These are phyloP conservation scores for Halichondria panicea DNA, from an alignment of 37 sponge, comb jelly and placozoan species.

Conservation along the genomic window DNA sequence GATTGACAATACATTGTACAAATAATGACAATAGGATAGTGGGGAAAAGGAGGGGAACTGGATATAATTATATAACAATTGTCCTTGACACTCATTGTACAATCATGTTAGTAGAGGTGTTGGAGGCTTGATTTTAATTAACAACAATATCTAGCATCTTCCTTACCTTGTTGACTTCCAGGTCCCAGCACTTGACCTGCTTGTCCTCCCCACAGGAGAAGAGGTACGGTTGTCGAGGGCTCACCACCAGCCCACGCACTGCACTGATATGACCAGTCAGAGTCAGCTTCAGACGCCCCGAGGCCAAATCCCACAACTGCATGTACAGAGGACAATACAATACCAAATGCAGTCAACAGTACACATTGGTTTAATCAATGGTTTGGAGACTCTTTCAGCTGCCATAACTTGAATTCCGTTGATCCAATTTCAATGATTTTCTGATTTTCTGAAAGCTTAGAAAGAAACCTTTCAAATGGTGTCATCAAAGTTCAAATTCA, in stretches of 20 bases:
- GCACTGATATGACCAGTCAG: constrained; percentile 97
- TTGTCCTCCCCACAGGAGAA: constrained; percentile 98
- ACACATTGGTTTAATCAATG: no score
- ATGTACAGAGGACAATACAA: background rate
- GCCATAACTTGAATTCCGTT: no score
- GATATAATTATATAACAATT: no score
- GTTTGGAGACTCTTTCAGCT: no score
- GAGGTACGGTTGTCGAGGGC: constrained; percentile 94
- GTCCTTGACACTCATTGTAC: background rate
- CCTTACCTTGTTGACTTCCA: constrained; percentile 94
- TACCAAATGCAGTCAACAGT: background rate
- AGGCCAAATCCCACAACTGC: constrained; percentile 95
- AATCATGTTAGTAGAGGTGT: background rate
- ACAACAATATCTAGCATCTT: no score
- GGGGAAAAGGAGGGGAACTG: no score
- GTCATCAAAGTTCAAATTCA: no score
- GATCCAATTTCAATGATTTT: no score
- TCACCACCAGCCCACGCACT: constrained; percentile 87
- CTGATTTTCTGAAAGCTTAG: no score
- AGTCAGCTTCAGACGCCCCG: constrained; percentile 90
- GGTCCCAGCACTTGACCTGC: constrained; percentile 98
- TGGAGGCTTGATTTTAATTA: no score
- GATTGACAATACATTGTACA: no score
- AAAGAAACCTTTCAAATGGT: no score
- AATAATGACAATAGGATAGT: background rate